phyloP scores from a whole-genome alignment of 1,140 invertebrate genomes.

The Wiebesia pumilae region DNA sequence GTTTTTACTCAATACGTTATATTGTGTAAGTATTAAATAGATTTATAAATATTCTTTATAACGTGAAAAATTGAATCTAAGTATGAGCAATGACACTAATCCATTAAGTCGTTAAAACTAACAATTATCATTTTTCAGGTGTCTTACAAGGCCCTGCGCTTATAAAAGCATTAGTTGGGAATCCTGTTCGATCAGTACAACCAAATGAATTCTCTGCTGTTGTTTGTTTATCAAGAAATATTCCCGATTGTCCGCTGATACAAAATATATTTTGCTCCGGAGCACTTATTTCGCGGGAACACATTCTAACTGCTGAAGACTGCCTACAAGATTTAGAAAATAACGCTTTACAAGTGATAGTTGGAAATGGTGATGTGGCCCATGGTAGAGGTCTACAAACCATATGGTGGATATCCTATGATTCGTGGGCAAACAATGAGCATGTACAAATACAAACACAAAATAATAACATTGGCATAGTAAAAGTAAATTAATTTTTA shows the following conservation, averaged over 20 bases:
- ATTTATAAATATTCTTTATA: too few relatives aligned
- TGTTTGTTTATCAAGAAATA: background rate
- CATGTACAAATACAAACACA: too few relatives aligned
- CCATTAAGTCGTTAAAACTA: too few relatives aligned
- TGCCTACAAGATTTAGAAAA: background rate
- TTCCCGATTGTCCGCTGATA: background rate
- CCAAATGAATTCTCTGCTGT: background rate
- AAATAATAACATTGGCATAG: too few relatives aligned
- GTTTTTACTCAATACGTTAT: background rate
- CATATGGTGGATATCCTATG: too few relatives aligned
- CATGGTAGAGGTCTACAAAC: too few relatives aligned
- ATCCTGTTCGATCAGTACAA: background rate
- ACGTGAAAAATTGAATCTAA: too few relatives aligned
- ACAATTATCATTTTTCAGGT: background rate
- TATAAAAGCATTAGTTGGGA: background rate
- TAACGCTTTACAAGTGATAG: background rate
- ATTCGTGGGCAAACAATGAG: too few relatives aligned
- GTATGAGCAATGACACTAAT: too few relatives aligned
- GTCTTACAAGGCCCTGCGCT: background rate
- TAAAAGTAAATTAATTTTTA: too few relatives aligned
- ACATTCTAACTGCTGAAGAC: background rate
- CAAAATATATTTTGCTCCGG: background rate
- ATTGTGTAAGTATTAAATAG: background rate
- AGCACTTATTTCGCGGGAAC: background rate
- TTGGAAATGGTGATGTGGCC: background rate